Conservation (phyloP, 2,888 invertebrate species). For the Coecobrya sp. region DNA sequence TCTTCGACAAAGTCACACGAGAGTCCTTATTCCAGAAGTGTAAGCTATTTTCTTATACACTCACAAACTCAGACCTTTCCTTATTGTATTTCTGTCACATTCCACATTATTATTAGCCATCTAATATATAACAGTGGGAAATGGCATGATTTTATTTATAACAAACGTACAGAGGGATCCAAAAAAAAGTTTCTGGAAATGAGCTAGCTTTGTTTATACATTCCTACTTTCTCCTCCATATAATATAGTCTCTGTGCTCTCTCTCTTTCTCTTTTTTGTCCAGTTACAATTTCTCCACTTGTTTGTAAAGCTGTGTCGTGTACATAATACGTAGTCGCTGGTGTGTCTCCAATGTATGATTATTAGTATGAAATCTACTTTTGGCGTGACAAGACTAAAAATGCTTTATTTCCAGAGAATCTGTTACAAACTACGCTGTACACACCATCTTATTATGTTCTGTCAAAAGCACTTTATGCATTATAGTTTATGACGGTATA, state of each 20-base stretch:
- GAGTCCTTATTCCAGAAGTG: not conserved
- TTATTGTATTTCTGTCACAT: conserved; percentile 24
- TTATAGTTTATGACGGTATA: not conserved
- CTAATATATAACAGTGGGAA: not conserved
- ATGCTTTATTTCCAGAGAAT: conserved; percentile 56
- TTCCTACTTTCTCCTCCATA: not conserved
- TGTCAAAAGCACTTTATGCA: conserved; percentile 38
- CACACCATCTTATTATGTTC: conserved; percentile 18
- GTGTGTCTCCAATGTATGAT: conserved; percentile 55
- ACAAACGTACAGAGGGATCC: not conserved
- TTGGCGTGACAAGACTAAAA: conserved; percentile 69
- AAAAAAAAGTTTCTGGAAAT: conserved; percentile 11
- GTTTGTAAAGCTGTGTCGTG: conserved; percentile 32
- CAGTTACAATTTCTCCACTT: not conserved
- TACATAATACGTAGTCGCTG: not conserved
- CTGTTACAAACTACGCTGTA: not conserved
- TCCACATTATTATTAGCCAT: not conserved
- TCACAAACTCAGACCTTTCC: not conserved
- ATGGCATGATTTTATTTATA: not conserved
- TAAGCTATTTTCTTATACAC: not conserved
- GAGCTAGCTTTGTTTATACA: not conserved
- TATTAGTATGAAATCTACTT: conserved; percentile 71
- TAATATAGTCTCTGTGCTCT: not conserved
- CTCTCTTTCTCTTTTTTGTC: not conserved
- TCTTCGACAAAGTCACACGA: not conserved